Evolutionary conservation across 2,113 vertebrate genomes (phyloP).

Genomic region (Prolemur simus): DNA sequence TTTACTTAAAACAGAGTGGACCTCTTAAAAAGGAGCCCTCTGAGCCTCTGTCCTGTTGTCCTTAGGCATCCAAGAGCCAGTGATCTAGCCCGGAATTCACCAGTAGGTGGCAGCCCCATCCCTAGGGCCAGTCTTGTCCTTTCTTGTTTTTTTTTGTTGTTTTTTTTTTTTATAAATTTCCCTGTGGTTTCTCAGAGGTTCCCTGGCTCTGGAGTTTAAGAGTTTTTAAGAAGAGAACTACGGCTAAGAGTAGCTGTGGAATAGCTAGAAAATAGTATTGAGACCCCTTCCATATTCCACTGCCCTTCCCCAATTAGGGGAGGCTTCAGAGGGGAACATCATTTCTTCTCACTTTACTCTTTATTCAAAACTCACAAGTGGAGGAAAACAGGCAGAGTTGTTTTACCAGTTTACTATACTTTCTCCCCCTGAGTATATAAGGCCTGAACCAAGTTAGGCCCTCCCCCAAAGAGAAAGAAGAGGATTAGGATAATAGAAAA

Average conservation of each 20-base stretch:
- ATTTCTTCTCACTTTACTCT: background rate
- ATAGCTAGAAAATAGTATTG: background rate
- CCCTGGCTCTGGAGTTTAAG: slow-evolving; percentile 3
- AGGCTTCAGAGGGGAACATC: background rate
- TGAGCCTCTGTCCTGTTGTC: background rate
- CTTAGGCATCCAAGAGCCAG: background rate
- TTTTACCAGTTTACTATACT: background rate
- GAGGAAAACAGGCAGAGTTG: background rate
- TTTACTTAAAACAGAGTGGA: background rate
- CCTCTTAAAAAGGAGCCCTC: background rate
- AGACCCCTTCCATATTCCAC: background rate
- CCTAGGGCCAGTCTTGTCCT: background rate
- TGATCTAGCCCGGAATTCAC: background rate
- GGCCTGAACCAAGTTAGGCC: background rate
- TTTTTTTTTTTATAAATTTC: background rate
- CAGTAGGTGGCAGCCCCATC: slow-evolving; percentile 65
- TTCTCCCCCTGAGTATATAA: background rate
- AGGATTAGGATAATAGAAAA: background rate
- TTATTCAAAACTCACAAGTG: background rate
- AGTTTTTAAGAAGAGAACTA: background rate
- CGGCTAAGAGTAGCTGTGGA: background rate
- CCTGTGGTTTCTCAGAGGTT: background rate
- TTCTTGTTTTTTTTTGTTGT: background rate
- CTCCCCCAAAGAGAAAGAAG: background rate
- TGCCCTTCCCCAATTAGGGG: background rate